Evolutionary conservation across 2,797 vertebrate species (phyloP).

Genomic region (Tamandua tetradactyla): DNA sequence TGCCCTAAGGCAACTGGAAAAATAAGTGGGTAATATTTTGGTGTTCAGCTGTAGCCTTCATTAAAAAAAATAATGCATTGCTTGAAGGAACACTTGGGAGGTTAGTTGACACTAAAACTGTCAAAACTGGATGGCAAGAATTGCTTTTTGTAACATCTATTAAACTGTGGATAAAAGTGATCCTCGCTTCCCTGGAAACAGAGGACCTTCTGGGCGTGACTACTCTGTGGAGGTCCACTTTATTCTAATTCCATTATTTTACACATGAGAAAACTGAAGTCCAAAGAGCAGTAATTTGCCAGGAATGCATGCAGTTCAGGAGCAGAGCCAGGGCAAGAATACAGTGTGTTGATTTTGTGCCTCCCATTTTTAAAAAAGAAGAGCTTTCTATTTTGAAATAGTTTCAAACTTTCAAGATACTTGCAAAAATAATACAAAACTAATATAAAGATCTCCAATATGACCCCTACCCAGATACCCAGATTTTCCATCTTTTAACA

Average conservation of each 20-base stretch:
- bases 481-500: too few species aligned
- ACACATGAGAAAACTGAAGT: neutral
- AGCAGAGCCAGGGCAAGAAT: neutral
- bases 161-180: neutral
- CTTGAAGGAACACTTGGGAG: neutral
- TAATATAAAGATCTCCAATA: too few species aligned
- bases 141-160: neutral
- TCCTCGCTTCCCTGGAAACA: neutral
- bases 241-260: neutral
- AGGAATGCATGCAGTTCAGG: neutral
- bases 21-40: neutral
- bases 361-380: neutral
- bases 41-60: neutral
- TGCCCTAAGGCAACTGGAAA: neutral
- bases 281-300: neutral
- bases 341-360: too few species aligned
- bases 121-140: neutral
- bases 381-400: too few species aligned
- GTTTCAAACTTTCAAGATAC: too few species aligned
- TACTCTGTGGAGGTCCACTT: neutral
- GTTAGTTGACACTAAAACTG: neutral
- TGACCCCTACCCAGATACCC: too few species aligned
- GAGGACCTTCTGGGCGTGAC: neutral
- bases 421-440: too few species aligned
- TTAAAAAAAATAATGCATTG: neutral